Evolutionary conservation across 2,888 invertebrate species (phyloP).

Genomic region (Abrostola tripartita): DNA sequence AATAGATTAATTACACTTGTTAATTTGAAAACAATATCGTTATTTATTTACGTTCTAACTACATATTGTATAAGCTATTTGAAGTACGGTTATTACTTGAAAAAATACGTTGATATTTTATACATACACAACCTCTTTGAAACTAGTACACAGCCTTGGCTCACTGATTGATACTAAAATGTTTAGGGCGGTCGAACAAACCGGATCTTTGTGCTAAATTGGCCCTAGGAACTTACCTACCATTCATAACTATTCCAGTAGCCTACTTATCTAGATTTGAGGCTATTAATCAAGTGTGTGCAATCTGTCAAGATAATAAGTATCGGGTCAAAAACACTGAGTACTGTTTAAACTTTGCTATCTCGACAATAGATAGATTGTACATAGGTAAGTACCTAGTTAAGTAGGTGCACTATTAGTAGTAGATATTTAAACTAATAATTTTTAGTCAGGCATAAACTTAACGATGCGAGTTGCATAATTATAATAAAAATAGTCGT

Average conservation of each 20-base stretch:
- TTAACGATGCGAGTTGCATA: background rate
- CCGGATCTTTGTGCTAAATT: slow-evolving; percentile 81
- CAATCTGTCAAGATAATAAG: slow-evolving; percentile 71
- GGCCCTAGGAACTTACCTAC: slow-evolving; percentile 74
- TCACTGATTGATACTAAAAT: slow-evolving; percentile 74
- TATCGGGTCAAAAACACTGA: slow-evolving; percentile 72
- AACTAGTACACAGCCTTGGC: slow-evolving; percentile 72
- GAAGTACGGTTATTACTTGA: no score
- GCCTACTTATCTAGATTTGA: slow-evolving; percentile 69
- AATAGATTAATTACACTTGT: background rate
- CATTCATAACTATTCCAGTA: slow-evolving; percentile 70
- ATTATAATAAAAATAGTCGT: background rate
- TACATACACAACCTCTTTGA: slow-evolving; percentile 45
- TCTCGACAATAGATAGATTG: slow-evolving; percentile 51
- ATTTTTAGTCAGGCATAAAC: background rate
- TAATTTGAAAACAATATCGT: no score
- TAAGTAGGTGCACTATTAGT: slow-evolving; percentile 3
- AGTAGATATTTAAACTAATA: no score
- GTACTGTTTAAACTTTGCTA: slow-evolving; percentile 60
- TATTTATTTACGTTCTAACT: no score
- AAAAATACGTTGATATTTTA: background rate
- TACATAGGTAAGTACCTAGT: background rate
- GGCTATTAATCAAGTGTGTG: slow-evolving; percentile 66
- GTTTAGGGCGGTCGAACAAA: slow-evolving; percentile 76
- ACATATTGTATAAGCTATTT: no score